Evolutionary conservation across 2,797 vertebrate species (phyloP).

Genomic region (Rachycentron canadum): DNA sequence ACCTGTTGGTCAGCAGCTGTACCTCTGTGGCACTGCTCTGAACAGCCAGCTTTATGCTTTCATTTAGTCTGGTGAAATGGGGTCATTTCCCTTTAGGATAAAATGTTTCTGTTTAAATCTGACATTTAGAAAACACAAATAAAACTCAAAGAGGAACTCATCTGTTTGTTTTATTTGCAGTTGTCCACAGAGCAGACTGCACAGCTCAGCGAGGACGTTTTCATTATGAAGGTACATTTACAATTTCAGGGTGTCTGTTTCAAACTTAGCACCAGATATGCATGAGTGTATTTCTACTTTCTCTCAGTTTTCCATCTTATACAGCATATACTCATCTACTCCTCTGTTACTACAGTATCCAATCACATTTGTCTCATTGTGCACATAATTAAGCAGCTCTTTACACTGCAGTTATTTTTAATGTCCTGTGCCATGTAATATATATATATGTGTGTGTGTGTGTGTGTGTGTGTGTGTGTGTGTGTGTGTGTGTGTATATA

Average conservation of each 20-base stretch:
- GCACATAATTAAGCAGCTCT: conserved; percentile 25
- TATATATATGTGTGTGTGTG: too few species aligned
- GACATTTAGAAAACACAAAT: conserved; percentile 30
- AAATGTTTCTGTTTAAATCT: conserved; percentile 12
- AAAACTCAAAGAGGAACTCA: conserved; percentile 6
- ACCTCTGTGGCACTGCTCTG: conserved; percentile 25
- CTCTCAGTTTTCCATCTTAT: background rate
- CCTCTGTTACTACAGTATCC: conserved; percentile 28
- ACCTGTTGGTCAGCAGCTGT: conserved; percentile 39
- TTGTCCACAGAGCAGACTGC: conserved; percentile 75
- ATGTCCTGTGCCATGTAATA: background rate
- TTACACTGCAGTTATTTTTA: conserved; percentile 1
- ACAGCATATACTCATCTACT: conserved; percentile 12
- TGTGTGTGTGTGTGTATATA: too few species aligned
- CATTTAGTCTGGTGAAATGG: conserved; percentile 27
- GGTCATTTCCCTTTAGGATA: background rate
- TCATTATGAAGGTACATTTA: conserved; percentile 91
- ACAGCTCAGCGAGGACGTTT: conserved; percentile 90
- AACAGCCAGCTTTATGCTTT: conserved; percentile 19
- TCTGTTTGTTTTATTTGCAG: conserved; percentile 59
- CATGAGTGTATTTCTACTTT: conserved; percentile 50
- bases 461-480: too few species aligned
- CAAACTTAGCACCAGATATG: conserved; percentile 49
- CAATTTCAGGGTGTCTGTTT: conserved; percentile 39
- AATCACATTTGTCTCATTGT: conserved; percentile 25